phyloP scores from a whole-genome alignment of 2,888 invertebrate species.

The Ophraella communa region DNA sequence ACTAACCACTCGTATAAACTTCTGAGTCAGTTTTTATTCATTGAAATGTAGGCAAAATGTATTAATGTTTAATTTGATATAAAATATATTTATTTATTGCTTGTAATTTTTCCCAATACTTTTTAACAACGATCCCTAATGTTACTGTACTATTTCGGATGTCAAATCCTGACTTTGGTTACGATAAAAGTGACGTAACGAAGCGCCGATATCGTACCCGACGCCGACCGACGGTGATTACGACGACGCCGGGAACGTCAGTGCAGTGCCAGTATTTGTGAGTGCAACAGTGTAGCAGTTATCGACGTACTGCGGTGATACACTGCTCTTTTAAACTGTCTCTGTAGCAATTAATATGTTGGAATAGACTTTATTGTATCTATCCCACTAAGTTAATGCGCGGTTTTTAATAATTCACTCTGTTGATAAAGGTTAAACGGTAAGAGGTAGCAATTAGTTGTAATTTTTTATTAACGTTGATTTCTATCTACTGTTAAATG shows the following conservation, averaged over 20 bases:
- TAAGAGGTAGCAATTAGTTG: background rate
- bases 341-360: slow-evolving; percentile 44
- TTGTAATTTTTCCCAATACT: background rate
- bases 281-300: slow-evolving; percentile 29
- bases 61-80: too few relatives aligned
- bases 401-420: background rate
- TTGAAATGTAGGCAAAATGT: too few relatives aligned
- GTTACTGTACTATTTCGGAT: background rate
- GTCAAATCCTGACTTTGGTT: background rate
- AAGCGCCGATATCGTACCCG: slow-evolving; percentile 12
- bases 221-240: slow-evolving; percentile 19
- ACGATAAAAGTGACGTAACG: slow-evolving; percentile 18
- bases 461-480: background rate
- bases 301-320: slow-evolving; percentile 10
- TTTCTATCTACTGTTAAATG: background rate
- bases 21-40: too few relatives aligned
- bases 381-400: background rate
- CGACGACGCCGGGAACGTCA: slow-evolving; percentile 49
- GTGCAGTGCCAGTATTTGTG: slow-evolving; percentile 42
- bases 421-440: background rate
- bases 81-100: too few relatives aligned
- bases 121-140: background rate
- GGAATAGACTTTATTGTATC: slow-evolving; percentile 36
- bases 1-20: too few relatives aligned
- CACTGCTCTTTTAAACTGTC: slow-evolving; percentile 27